phyloP scores from a whole-genome alignment of 2,797 vertebrate species.

The Tenualosa thibaudeaui region DNA sequence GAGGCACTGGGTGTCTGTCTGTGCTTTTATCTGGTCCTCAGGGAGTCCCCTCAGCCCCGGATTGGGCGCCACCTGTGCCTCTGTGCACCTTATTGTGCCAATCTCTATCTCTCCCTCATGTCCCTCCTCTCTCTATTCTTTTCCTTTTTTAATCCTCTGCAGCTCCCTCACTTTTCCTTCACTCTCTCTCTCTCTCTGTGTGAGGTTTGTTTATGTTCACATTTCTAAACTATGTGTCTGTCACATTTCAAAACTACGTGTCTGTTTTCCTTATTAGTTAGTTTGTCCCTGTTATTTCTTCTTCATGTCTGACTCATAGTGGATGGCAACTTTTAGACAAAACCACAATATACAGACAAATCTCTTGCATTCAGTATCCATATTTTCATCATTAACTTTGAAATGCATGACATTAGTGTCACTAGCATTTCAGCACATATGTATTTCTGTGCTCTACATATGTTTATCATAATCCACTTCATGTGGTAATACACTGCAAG shows the following conservation, averaged over 20 bases:
- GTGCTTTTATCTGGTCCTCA: slow-evolving; percentile 59
- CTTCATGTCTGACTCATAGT: background rate
- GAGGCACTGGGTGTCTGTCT: slow-evolving; percentile 61
- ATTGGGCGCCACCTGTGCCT: slow-evolving; percentile 63
- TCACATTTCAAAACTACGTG: background rate
- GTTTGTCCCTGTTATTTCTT: background rate
- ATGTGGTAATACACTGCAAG: background rate
- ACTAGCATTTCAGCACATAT: background rate
- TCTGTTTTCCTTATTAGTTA: background rate
- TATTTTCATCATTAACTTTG: background rate
- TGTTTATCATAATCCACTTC: background rate
- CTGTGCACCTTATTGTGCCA: slow-evolving; percentile 64
- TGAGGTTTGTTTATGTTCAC: background rate
- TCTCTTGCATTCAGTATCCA: background rate
- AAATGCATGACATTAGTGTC: background rate
- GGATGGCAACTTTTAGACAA: background rate
- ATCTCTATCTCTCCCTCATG: slow-evolving; percentile 51
- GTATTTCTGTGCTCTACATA: background rate
- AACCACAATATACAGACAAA: background rate
- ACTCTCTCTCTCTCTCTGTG: background rate
- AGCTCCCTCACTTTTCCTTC: background rate
- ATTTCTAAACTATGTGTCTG: background rate
- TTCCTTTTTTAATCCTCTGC: slow-evolving; percentile 43
- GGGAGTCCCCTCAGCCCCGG: slow-evolving; percentile 62
- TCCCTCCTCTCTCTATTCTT: slow-evolving; percentile 44